A percentile compares a stretch with the other conserved stretches of the same genome.
phyloP scores from a whole-genome alignment of 2,113 vertebrate species.

The Neodontobutis hainanensis region DNA sequence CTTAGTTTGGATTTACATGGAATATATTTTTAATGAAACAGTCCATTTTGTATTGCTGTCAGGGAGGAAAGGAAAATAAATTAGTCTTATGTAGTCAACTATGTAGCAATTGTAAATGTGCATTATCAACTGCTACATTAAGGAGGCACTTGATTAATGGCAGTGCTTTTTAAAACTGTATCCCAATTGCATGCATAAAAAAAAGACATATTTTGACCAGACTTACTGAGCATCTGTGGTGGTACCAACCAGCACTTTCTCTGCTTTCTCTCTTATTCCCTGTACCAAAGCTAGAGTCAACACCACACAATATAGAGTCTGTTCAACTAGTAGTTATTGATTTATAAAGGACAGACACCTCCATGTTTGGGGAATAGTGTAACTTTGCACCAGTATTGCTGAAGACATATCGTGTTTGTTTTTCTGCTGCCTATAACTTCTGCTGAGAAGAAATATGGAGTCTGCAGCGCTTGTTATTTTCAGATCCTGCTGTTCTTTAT shows the following conservation, averaged over 20 bases:
- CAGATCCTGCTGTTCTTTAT: slow-evolving; percentile 21
- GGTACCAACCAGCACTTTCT: too few relatives aligned
- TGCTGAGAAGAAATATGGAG: slow-evolving; percentile 3
- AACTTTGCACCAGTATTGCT: neutral
- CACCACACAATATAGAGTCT: neutral
- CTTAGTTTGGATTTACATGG: too few relatives aligned
- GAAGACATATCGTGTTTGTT: slow-evolving; percentile 4
- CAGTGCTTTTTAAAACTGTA: too few relatives aligned
- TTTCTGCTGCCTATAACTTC: neutral
- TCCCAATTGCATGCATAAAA: too few relatives aligned
- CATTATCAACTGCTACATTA: too few relatives aligned
- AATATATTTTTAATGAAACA: too few relatives aligned
- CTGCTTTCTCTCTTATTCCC: neutral
- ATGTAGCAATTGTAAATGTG: too few relatives aligned
- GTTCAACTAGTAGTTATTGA: slow-evolving; percentile 1
- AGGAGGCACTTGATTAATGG: too few relatives aligned
- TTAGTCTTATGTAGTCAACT: neutral
- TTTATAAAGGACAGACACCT: neutral
- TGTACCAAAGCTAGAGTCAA: neutral
- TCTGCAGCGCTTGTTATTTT: slow-evolving; percentile 5
- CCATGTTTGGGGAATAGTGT: neutral
- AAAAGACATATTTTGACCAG: too few relatives aligned
- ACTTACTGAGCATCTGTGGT: too few relatives aligned
- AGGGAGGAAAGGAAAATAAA: too few relatives aligned
- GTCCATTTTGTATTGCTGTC: too few relatives aligned